These are phyloP conservation scores for Callipepla squamata DNA, from an alignment of 2,113 vertebrate genomes.

Conservation along the genomic window DNA sequence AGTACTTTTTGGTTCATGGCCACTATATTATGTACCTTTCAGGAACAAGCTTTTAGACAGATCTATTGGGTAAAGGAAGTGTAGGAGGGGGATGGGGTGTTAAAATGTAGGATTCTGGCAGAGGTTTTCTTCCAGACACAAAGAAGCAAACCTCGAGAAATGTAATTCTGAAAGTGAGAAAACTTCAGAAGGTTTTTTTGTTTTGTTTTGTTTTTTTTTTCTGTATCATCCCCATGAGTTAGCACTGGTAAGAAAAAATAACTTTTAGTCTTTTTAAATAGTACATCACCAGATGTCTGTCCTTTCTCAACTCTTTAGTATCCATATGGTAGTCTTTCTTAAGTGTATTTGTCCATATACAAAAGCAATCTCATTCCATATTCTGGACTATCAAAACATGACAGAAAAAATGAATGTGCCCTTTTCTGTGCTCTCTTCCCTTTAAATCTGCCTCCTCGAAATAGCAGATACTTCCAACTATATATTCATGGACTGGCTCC, in stretches of 20 bases:
- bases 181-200: not conserved
- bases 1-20: not conserved
- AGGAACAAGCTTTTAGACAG: not conserved
- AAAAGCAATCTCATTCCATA: not conserved
- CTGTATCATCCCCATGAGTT: not conserved
- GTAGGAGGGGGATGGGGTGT: not conserved
- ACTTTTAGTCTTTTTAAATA: not conserved
- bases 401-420: conserved; percentile 14
- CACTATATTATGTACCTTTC: not conserved
- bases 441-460: conserved; percentile 12
- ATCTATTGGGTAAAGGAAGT: not conserved
- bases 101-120: not conserved
- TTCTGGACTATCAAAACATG: conserved; percentile 3
- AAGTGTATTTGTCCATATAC: not conserved
- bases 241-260: not conserved
- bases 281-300: not conserved
- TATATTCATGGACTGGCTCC: not conserved
- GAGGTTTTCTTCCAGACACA: not conserved
- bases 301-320: not conserved
- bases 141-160: not conserved
- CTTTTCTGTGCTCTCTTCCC: not conserved
- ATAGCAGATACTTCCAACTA: not conserved
- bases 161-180: not conserved
- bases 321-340: not conserved
- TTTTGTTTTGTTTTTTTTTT: not conserved